Conservation (phyloP, 1,140 invertebrate genomes). For the Cherax quadricarinatus region DNA sequence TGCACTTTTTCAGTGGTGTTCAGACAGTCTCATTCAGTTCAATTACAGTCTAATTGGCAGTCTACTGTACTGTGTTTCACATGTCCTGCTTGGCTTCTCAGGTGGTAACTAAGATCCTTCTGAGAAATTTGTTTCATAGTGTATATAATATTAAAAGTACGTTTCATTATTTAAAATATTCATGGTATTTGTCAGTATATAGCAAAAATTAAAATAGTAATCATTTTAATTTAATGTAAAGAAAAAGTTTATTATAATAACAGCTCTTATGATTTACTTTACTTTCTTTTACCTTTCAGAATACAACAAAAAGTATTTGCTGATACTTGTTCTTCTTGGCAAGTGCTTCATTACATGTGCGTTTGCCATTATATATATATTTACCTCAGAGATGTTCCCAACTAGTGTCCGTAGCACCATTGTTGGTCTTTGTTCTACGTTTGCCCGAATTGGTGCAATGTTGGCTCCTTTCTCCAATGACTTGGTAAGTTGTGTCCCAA, state of each 20-base stretch:
- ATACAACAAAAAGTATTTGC: slow-evolving; percentile 9
- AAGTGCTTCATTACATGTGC: slow-evolving; percentile 71
- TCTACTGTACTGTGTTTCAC: too few species aligned
- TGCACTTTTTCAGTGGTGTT: too few species aligned
- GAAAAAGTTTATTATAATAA: too few species aligned
- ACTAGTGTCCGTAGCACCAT: slow-evolving; percentile 74
- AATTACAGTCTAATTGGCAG: too few species aligned
- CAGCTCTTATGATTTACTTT: background rate
- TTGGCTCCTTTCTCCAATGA: slow-evolving; percentile 50
- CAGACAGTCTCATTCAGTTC: too few species aligned
- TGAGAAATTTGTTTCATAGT: too few species aligned
- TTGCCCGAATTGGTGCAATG: slow-evolving; percentile 51
- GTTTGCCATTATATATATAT: slow-evolving; percentile 76
- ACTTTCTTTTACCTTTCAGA: slow-evolving; percentile 35
- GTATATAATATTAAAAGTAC: too few species aligned
- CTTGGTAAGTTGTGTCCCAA: slow-evolving; percentile 29
- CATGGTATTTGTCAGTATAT: too few species aligned
- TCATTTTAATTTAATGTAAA: background rate
- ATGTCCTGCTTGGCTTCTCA: too few species aligned
- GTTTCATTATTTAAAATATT: too few species aligned
- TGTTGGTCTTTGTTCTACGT: slow-evolving; percentile 46
- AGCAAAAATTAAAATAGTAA: background rate
- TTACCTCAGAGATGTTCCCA: slow-evolving; percentile 78
- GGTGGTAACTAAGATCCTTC: too few species aligned
- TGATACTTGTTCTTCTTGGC: slow-evolving; percentile 64